A percentile compares a stretch with the other conserved stretches of the same genome.
phyloP scores from a whole-genome alignment of 2,113 vertebrate species.

The Ailurus styani region DNA sequence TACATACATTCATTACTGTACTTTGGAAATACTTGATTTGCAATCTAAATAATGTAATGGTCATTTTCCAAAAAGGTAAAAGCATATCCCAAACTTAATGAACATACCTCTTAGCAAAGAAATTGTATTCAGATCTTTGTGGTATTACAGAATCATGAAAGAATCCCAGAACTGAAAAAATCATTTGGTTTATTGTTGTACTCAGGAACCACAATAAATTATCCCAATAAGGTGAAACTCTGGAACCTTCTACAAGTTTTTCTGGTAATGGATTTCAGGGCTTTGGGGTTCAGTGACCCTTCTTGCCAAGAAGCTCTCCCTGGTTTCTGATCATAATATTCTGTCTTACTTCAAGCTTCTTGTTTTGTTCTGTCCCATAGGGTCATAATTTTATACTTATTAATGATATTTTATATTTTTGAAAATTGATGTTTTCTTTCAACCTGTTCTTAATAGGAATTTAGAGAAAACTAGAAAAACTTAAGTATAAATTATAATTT shows the following conservation, averaged over 20 bases:
- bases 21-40: not conserved
- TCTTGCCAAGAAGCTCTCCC: not conserved
- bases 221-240: not conserved
- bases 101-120: not conserved
- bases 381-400: not conserved
- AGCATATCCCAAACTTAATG: not conserved
- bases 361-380: not conserved
- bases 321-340: not conserved
- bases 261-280: not conserved
- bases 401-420: not conserved
- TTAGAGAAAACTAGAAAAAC: not conserved
- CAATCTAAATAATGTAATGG: not conserved
- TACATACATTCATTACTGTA: not conserved
- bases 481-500: not conserved
- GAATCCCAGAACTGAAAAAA: not conserved
- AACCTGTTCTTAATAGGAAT: not conserved
- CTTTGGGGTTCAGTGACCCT: not conserved
- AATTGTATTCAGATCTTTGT: not conserved
- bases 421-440: not conserved
- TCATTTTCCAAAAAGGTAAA: not conserved
- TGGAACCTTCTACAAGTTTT: not conserved
- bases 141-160: not conserved
- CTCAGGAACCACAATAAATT: not conserved
- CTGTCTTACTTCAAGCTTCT: not conserved
- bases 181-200: not conserved